These are phyloP conservation scores for Dendrolimus pini DNA, from an alignment of 2,888 invertebrate species.

Conservation along the genomic window DNA sequence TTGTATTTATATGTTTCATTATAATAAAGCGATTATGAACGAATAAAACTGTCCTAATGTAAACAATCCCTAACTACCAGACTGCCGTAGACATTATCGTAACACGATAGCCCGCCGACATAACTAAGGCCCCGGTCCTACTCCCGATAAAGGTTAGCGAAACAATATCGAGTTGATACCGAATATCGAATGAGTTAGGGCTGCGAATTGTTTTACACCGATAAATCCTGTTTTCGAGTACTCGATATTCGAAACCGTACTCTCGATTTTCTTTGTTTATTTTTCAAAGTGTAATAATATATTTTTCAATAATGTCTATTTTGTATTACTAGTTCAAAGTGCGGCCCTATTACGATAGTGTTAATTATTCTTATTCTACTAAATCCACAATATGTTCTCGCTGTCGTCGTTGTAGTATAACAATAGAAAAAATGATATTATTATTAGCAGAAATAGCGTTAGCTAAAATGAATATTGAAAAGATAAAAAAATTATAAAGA, in stretches of 20 bases:
- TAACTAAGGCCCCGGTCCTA: constrained; percentile 47
- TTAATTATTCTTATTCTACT: no score
- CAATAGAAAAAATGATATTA: no score
- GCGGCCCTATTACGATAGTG: no score
- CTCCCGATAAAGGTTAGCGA: constrained; percentile 52
- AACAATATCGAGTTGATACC: constrained; percentile 62
- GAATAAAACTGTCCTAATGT: constrained; percentile 1
- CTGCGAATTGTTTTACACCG: constrained; percentile 24
- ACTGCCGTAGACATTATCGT: constrained; percentile 54
- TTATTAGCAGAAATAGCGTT: no score
- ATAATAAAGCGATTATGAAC: neutral
- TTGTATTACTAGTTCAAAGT: no score
- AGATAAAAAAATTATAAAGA: no score
- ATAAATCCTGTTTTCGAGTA: constrained; percentile 21
- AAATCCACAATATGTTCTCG: no score
- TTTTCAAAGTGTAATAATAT: neutral
- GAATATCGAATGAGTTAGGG: constrained; percentile 52
- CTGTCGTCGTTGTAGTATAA: no score
- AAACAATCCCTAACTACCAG: constrained; percentile 22
- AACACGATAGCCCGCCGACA: constrained; percentile 49
- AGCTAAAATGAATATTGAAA: no score
- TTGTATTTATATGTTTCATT: no score
- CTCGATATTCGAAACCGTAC: neutral
- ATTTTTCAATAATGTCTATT: neutral
- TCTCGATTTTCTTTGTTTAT: neutral